Percentiles rank a stretch among this genome's conserved stretches.
phyloP scores from a whole-genome alignment of 2,888 invertebrate genomes.

The Rotaria macrura region DNA sequence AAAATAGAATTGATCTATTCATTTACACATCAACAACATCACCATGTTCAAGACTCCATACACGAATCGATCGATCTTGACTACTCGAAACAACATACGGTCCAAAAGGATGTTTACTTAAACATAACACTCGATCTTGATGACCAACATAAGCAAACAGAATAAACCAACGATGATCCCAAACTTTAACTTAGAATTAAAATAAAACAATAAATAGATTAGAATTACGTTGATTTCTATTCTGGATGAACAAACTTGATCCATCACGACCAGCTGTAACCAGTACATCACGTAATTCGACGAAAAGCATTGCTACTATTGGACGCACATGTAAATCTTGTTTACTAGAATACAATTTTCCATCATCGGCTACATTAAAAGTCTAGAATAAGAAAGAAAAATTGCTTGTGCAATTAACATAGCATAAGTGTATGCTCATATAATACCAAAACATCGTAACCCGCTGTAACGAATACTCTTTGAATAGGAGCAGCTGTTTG shows the following conservation, averaged over 20 bases:
- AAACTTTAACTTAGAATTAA: not conserved
- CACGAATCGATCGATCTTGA: not conserved
- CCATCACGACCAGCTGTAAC: slow-evolving; percentile 3
- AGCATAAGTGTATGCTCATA: not conserved
- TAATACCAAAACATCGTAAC: slow-evolving; percentile 11
- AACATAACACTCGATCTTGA: not conserved
- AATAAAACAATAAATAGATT: not conserved
- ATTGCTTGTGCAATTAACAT: not conserved
- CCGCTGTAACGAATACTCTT: not conserved
- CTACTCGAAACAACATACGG: not conserved
- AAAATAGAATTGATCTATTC: not conserved
- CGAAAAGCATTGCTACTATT: not conserved
- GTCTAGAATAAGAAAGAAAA: not conserved
- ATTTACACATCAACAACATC: slow-evolving; percentile 20
- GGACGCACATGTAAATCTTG: slow-evolving; percentile 16
- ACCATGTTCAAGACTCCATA: slow-evolving; percentile 16
- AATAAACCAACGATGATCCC: slow-evolving; percentile 11
- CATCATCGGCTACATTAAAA: not conserved
- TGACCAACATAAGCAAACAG: slow-evolving; percentile 5
- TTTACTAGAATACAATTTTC: not conserved
- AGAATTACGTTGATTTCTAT: no score
- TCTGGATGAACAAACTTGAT: not conserved
- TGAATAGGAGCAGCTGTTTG: not conserved
- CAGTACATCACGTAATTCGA: not conserved
- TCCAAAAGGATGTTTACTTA: slow-evolving; percentile 15